These are phyloP conservation scores for Drosophila multiciliata DNA, from an alignment of 2,888 invertebrate species.

Conservation along the genomic window DNA sequence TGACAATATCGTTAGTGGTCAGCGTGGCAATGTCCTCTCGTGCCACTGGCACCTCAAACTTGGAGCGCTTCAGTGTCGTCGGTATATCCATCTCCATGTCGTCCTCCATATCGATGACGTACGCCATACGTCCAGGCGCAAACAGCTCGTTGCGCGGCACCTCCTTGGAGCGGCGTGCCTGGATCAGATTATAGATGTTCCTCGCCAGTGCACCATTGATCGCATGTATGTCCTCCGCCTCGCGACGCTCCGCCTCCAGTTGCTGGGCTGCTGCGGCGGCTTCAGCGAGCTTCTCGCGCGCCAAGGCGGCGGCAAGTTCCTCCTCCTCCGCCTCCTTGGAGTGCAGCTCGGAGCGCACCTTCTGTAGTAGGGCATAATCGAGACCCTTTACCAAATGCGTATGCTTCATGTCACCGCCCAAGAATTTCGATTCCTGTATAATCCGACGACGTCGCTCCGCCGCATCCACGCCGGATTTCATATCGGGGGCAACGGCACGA, in stretches of 20 bases:
- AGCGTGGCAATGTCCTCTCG: constrained; percentile 88
- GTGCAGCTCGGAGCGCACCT: constrained; percentile 96
- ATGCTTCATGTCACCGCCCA: constrained; percentile 99
- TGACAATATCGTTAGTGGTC: constrained; percentile 93
- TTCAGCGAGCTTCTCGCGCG: constrained; percentile 75
- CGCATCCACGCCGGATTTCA: constrained; percentile 96
- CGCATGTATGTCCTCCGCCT: constrained; percentile 92
- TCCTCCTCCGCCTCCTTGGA: constrained; percentile 90
- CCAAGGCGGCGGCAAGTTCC: constrained; percentile 90
- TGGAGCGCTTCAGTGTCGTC: constrained; percentile 96
- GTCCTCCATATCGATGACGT: constrained; percentile 97
- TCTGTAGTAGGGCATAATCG: constrained; percentile 96
- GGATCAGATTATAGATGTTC: constrained; percentile 87
- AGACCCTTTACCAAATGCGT: constrained; percentile 99
- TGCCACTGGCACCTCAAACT: constrained; percentile 93
- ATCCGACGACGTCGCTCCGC: constrained; percentile 97
- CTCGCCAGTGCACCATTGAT: constrained; percentile 88
- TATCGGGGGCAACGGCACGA: constrained; percentile 97
- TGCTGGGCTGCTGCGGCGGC: constrained; percentile 85
- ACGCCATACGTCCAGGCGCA: constrained; percentile 98
- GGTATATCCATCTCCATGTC: constrained; percentile 97
- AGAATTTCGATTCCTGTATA: constrained; percentile 99
- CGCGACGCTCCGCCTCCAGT: constrained; percentile 84
- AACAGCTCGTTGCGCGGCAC: constrained; percentile 95
- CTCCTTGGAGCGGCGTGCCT: constrained; percentile 88